Percentiles rank a stretch among this genome's conserved stretches.
These are phyloP conservation scores for Xenopus tropicalis DNA, from an alignment of 2,113 vertebrate species.

Conservation along the genomic window DNA sequence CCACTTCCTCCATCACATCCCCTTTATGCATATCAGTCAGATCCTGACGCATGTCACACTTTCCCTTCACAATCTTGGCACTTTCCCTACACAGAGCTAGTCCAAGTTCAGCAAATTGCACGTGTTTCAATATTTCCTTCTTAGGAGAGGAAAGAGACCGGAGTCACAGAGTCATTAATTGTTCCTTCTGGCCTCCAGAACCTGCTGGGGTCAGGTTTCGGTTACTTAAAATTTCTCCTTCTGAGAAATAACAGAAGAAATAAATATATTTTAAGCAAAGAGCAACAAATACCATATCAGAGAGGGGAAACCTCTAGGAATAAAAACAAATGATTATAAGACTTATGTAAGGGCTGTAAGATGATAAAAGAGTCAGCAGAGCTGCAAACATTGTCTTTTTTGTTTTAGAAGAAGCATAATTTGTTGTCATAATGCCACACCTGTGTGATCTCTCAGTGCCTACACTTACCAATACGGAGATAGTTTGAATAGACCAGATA, in stretches of 20 bases:
- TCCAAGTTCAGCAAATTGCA: neutral
- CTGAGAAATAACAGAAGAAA: neutral
- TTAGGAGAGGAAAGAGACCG: constrained; percentile 18
- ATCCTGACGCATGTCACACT: constrained; percentile 19
- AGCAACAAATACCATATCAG: constrained; percentile 6
- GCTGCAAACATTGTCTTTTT: too few species aligned
- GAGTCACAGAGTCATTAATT: constrained; percentile 12
- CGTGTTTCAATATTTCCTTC: constrained; percentile 18
- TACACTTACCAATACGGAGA: too few species aligned
- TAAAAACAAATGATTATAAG: too few species aligned
- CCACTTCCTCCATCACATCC: too few species aligned
- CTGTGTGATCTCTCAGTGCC: too few species aligned
- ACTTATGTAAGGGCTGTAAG: too few species aligned
- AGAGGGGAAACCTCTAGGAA: too few species aligned
- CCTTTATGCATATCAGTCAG: neutral
- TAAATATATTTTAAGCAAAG: constrained; percentile 2
- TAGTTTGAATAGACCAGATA: too few species aligned
- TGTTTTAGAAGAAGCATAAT: too few species aligned
- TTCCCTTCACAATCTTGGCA: neutral
- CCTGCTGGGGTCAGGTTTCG: constrained; percentile 15
- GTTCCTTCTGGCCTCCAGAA: neutral
- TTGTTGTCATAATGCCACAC: too few species aligned
- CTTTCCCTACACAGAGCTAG: constrained; percentile 15
- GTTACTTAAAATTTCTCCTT: constrained; percentile 27
- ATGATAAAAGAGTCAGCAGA: too few species aligned